Percentiles rank a stretch among this genome's conserved stretches.
These are phyloP conservation scores for Ophthalmolycus amberensis DNA, from an alignment of 2,113 vertebrate genomes.

Conservation along the genomic window DNA sequence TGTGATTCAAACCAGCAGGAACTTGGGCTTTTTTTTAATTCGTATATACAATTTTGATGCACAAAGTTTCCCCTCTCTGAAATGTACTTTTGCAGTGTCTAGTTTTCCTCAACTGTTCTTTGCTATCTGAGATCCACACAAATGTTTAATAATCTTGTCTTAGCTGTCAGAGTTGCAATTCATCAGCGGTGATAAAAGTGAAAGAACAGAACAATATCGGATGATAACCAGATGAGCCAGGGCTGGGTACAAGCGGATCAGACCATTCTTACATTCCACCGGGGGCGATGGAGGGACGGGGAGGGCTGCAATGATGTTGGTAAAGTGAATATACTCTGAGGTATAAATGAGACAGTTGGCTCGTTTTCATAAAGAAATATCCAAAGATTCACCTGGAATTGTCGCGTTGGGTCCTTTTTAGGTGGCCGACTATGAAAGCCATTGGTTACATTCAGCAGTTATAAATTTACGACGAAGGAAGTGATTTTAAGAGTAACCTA, in stretches of 20 bases:
- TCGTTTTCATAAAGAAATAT: slow-evolving; percentile 62
- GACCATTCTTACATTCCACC: slow-evolving; percentile 29
- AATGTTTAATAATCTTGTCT: slow-evolving; percentile 30
- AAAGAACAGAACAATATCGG: slow-evolving; percentile 42
- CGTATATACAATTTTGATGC: not conserved
- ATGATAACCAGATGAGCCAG: slow-evolving; percentile 43
- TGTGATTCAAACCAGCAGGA: not conserved
- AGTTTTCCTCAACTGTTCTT: not conserved
- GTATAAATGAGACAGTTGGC: slow-evolving; percentile 53
- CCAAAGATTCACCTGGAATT: slow-evolving; percentile 53
- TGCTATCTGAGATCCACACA: slow-evolving; percentile 3
- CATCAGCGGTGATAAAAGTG: slow-evolving; percentile 33
- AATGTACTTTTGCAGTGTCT: not conserved
- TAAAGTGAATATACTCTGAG: slow-evolving; percentile 40
- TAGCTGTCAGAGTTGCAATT: slow-evolving; percentile 39
- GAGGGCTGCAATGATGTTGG: slow-evolving; percentile 38
- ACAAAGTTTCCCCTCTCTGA: not conserved
- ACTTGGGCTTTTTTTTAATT: not conserved
- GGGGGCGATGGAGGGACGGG: not conserved
- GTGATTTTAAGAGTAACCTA: slow-evolving; percentile 33
- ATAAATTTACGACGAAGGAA: slow-evolving; percentile 52
- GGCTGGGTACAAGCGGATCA: slow-evolving; percentile 37
- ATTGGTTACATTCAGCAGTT: slow-evolving; percentile 62
- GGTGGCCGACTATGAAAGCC: slow-evolving; percentile 51
- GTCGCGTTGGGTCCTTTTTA: slow-evolving; percentile 52